Evolutionary conservation across 2,113 vertebrate species (phyloP), one percentile per base, ranked within the genome.

Genomic region (Protomyctophum bolini): DNA sequence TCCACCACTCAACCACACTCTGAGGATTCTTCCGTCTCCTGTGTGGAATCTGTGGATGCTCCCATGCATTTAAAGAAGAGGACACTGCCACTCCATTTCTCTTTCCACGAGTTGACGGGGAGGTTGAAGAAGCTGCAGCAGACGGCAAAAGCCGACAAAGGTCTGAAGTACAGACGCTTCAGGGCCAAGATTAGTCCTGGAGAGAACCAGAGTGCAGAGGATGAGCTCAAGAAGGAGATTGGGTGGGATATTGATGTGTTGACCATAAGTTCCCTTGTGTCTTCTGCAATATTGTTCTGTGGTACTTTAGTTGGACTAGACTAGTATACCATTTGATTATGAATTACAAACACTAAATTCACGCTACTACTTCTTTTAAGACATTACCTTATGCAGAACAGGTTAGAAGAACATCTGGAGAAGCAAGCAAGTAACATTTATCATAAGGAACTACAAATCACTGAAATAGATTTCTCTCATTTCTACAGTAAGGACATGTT

Each of bases 141-240:
- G 56, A 76, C 80, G 63, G 5, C 33, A 41, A 21, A 59, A 15
- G 76, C 63, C 0, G 5, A 58, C 11, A 87, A 85, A 1, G 72
- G 67, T 6, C 89, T 87, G 61, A 86, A 66, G 7, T 96, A 92
- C 67, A 90, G 97, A 79, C 95, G 94, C 83, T 99, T 99, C 85
- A 93, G 95, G 83, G 97, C 98, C 64, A 96, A 94, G 87, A 99
- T 99, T 86, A 97, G 84, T 80, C 97, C 97, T 0, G 95, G 95
- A 71, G 98, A 99, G 85, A 99, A 96, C 77, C 95, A 96, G 62
- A 94, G 91, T 29, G 97, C 98, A 48, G 98, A 99, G 87, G 95
- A 96, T 9, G 98, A 99, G 76, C 93, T 99, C 10, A 94, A 93
- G 73, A 99, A 96, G 84, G 96, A 98, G 83, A 98, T 99, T 83